Percentiles rank a stretch among this genome's conserved stretches.
phyloP scores from a whole-genome alignment of 2,888 invertebrate genomes.

The Cabera pusaria region DNA sequence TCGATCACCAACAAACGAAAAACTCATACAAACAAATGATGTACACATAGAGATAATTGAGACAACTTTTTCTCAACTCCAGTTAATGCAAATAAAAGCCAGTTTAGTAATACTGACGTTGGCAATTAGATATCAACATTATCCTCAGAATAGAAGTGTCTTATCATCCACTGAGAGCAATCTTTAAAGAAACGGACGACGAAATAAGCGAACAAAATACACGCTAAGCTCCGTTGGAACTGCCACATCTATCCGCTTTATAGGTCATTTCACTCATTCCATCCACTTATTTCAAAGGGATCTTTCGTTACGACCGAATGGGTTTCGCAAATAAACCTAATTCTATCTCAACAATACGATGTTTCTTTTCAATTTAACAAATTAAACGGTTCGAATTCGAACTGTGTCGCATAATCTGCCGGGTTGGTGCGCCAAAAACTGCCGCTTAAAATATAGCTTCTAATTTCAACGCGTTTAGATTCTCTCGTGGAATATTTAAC shows the following conservation, averaged over 20 bases:
- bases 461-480: slow-evolving; percentile 3
- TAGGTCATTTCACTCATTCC: slow-evolving; percentile 76
- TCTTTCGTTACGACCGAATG: slow-evolving; percentile 72
- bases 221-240: slow-evolving; percentile 55
- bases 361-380: slow-evolving; percentile 81
- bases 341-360: slow-evolving; percentile 70
- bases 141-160: slow-evolving; percentile 8
- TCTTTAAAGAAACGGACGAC: slow-evolving; percentile 29
- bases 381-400: slow-evolving; percentile 58
- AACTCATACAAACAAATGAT: too few species aligned
- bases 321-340: slow-evolving; percentile 77
- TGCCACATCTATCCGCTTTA: slow-evolving; percentile 72
- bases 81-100: slow-evolving; percentile 3
- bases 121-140: slow-evolving; percentile 16
- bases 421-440: slow-evolving; percentile 30
- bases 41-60: too few species aligned
- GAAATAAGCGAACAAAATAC: slow-evolving; percentile 48
- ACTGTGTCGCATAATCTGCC: slow-evolving; percentile 41
- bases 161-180: slow-evolving; percentile 24
- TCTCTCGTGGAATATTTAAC: slow-evolving; percentile 2
- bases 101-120: slow-evolving; percentile 1
- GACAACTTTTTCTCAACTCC: too few species aligned
- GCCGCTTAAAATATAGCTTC: slow-evolving; percentile 18
- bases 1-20: too few species aligned
- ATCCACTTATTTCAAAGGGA: slow-evolving; percentile 76